Base-by-base conservation (phyloP, 2,113 vertebrate genomes). In the Dascyllus trimaculatus region DNA sequence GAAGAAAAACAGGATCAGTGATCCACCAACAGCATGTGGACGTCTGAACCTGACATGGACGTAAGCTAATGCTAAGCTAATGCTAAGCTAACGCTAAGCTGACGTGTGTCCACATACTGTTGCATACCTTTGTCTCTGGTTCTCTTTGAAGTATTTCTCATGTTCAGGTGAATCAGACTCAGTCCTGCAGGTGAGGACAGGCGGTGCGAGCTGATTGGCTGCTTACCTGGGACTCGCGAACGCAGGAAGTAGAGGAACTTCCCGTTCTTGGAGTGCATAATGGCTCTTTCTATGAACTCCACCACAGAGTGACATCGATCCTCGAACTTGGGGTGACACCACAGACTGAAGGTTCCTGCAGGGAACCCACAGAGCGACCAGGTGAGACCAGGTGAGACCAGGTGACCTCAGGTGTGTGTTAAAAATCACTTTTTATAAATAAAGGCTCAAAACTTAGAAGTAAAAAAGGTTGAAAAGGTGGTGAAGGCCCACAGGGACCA, bases 301-400 rank as follows among this genome's bases (percentile, higher is more conserved):
- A 98, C 97, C 90, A 98, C 97, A 0, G 97, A 98, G 80, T 98
- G 97, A 87, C 96, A 98, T 19, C 97, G 96, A 40, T 98, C 97
- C 87, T 98, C 97, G 40, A 98, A 98, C 80, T 97, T 97, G 0
- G 97, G 97, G 45, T 98, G 97, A 90, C 97, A 98, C 97, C 97
- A 98, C 25, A 98, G 94, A 78, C 96, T 97, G 90, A 98, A 98
- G 1, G 97, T 98, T 54, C 97, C 97, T 96, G 77, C 71, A 67
- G 64, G 38, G 32, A n/a, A n/a, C n/a, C n/a, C n/a, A n/a, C n/a
- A n/a, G n/a, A n/a, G n/a, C n/a, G n/a, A n/a, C n/a, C n/a, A n/a
- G n/a, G n/a, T n/a, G n/a, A n/a, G n/a, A n/a, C n/a, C n/a, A n/a
- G n/a, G n/a, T n/a, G 45, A 18, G 2, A 48, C 45, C 19, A 49